Base-by-base conservation (phyloP, 2,113 vertebrate species). In the Catharus bicknelli region DNA sequence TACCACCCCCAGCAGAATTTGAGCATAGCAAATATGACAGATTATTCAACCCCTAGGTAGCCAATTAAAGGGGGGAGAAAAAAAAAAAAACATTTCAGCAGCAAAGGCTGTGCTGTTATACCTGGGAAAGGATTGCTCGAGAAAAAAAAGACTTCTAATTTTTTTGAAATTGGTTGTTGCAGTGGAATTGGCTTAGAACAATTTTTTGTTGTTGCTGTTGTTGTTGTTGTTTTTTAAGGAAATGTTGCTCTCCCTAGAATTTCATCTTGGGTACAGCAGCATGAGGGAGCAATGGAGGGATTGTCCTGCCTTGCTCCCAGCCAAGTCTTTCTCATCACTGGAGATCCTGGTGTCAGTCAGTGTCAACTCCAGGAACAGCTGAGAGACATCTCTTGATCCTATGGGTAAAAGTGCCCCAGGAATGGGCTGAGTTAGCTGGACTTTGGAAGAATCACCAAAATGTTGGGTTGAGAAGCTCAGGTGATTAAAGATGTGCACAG, bases 241-340 rank as follows among this genome's bases (percentile, higher is more conserved):
- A 90, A 70, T 19, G 91, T 55, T 80, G n/a, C 7, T 87, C 51
- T 89, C 66, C 12, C 40, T 69, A 48, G 38, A 76, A 47, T 45
- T 73, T 5, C 29, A 80, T 62, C 4, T 82, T 84, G 36, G n/a
- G 10, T 45, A 22, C 0, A 0, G 26, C 73, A 84, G 62, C 21
- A 8, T 0, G 1, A 78, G 30, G 51, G n/a, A 78, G 30, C 0
- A 0, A 10, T 0, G 0, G 11, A 45, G 74, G 26, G 66, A 61
- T 70, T 0, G 0, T 84, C 66, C 66, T 86, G 50, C 50, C 29
- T 58, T 85, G 43, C 23, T 83, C 29, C n/a, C 54, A 85, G 74
- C 42, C 73, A 57, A 43, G 20, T 42, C 75, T 48, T 26, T 5
- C 42, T 42, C 19, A 0, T 73, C 83, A 66, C 45, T 75, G 66